Evolutionary conservation across 2,797 vertebrate species (phyloP).

Genomic region (Poecilia gillii): DNA sequence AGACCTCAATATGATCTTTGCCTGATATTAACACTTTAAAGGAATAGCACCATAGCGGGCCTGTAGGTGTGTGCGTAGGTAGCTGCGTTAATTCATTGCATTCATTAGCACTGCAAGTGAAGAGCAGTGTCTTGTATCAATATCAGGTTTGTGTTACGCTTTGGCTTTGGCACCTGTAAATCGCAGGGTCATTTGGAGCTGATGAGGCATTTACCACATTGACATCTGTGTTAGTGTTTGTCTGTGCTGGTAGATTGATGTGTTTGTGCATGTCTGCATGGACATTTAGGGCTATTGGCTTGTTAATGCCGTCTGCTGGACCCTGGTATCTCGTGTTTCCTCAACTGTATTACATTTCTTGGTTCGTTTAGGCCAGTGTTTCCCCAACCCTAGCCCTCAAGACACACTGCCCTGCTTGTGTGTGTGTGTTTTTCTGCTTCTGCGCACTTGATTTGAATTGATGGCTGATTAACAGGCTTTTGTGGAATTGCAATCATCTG

Average conservation of each 20-base stretch:
- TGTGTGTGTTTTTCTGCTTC: too few relatives aligned
- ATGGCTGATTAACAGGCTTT: too few relatives aligned
- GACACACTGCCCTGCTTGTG: too few relatives aligned
- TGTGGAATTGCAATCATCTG: too few relatives aligned
- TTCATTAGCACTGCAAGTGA: slow-evolving; percentile 36
- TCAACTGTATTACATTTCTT: slow-evolving; percentile 17
- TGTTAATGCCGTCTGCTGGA: slow-evolving; percentile 30
- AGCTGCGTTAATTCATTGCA: slow-evolving; percentile 42
- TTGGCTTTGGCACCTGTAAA: slow-evolving; percentile 59
- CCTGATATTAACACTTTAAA: background rate
- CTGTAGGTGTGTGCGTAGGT: background rate
- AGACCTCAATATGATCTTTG: background rate
- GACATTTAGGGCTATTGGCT: background rate
- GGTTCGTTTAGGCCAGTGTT: slow-evolving; percentile 1
- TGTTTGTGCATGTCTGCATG: slow-evolving; percentile 1
- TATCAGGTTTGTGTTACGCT: slow-evolving; percentile 55
- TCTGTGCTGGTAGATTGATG: background rate
- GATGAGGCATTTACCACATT: slow-evolving; percentile 44
- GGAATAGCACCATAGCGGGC: background rate
- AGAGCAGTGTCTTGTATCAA: slow-evolving; percentile 49
- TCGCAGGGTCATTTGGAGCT: slow-evolving; percentile 23
- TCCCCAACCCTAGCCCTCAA: background rate
- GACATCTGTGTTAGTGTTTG: slow-evolving; percentile 3
- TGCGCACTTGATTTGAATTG: too few relatives aligned
- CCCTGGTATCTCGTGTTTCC: slow-evolving; percentile 40